A percentile compares a stretch with the other conserved stretches of the same genome.
phyloP scores from a whole-genome alignment of 2,113 vertebrate genomes.

The Tapirus terrestris region DNA sequence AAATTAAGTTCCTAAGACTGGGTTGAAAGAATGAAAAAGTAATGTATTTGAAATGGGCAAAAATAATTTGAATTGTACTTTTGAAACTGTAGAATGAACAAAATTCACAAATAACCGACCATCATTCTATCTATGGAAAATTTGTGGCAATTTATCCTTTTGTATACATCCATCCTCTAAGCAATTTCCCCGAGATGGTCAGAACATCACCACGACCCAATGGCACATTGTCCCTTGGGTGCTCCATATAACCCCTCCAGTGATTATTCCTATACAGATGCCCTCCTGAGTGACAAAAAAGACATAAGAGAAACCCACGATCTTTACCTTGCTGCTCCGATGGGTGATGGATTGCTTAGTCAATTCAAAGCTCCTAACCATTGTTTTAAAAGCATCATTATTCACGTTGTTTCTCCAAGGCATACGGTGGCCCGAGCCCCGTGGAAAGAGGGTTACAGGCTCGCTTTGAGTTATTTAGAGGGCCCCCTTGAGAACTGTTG shows the following conservation, averaged over 20 bases:
- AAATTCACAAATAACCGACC: neutral
- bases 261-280: neutral
- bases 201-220: neutral
- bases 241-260: too few relatives aligned
- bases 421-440: neutral
- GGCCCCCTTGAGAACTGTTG: neutral
- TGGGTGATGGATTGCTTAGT: too few relatives aligned
- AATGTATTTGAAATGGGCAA: neutral
- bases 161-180: neutral
- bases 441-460: accelerated
- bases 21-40: neutral
- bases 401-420: neutral
- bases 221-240: neutral
- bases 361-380: neutral
- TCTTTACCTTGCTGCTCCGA: neutral
- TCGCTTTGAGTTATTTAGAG: neutral
- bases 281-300: neutral
- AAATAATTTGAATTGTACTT: neutral
- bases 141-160: neutral
- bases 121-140: neutral
- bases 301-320: neutral
- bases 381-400: neutral
- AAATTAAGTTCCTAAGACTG: neutral
- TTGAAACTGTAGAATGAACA: neutral
- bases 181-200: neutral